Conservation (phyloP, 2,888 invertebrate species). For the Portevinia maculata region DNA sequence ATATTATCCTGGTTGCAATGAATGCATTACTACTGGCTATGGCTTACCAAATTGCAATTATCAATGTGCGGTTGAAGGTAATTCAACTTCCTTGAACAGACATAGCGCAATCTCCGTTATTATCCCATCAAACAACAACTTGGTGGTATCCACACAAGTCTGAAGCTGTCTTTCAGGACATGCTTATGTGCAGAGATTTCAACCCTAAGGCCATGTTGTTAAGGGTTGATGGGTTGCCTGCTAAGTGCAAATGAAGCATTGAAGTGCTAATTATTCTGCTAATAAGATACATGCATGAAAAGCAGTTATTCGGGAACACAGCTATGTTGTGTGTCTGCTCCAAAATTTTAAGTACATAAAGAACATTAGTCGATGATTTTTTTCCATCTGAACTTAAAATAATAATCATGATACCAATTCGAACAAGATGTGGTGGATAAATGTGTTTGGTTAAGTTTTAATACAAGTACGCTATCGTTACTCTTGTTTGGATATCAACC, state of each 20-base stretch:
- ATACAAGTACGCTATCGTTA: not conserved
- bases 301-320: not conserved
- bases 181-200: conserved; percentile 15
- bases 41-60: not conserved
- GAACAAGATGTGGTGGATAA: not conserved
- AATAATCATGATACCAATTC: conserved; percentile 1
- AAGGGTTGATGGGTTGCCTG: conserved; percentile 4
- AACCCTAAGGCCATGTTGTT: conserved; percentile 13
- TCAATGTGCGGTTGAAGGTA: not conserved
- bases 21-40: conserved; percentile 4
- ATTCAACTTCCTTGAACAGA: not conserved
- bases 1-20: not conserved
- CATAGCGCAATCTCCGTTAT: conserved; percentile 16
- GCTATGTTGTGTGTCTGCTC: not conserved
- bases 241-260: conserved; percentile 4
- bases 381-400: not conserved
- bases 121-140: conserved; percentile 11
- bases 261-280: conserved; percentile 37
- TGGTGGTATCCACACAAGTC: not conserved
- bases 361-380: not conserved
- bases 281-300: conserved; percentile 9
- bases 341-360: no score
- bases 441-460: conserved; percentile 14
- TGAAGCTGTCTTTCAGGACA: conserved; percentile 2
- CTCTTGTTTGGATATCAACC: not conserved